Conservation (phyloP, 2,888 invertebrate genomes). For the Neria commutata region DNA sequence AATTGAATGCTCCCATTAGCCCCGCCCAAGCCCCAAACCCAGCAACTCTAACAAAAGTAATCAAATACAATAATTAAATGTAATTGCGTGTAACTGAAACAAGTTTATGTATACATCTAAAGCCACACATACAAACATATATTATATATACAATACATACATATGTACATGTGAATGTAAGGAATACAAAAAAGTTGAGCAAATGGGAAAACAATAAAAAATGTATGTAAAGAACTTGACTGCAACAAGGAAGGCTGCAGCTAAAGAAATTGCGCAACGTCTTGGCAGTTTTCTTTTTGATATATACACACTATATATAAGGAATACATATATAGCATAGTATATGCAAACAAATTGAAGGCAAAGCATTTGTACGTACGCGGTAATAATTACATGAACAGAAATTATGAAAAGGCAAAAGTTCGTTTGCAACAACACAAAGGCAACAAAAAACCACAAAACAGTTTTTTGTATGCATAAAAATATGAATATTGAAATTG, state of each 20-base stretch:
- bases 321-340: too few relatives aligned
- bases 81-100: conserved; percentile 23
- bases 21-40: too few relatives aligned
- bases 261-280: too few relatives aligned
- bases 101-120: neutral
- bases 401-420: neutral
- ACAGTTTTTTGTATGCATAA: conserved; percentile 8
- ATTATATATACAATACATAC: neutral
- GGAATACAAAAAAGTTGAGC: too few relatives aligned
- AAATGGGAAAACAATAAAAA: conserved; percentile 2
- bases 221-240: conserved; percentile 14
- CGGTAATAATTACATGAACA: neutral
- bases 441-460: conserved; percentile 15
- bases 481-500: neutral
- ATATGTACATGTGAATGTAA: conserved; percentile 6
- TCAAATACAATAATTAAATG: conserved; percentile 31
- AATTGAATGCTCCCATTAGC: too few relatives aligned
- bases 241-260: conserved; percentile 8
- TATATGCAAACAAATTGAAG: neutral
- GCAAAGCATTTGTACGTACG: neutral
- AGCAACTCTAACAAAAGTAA: conserved; percentile 20
- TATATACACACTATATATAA: too few relatives aligned
- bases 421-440: neutral
- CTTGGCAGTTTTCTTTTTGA: too few relatives aligned
- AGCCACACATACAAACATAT: neutral